Conservation (phyloP, 2,797 vertebrate genomes). For the Leuciscus waleckii region DNA sequence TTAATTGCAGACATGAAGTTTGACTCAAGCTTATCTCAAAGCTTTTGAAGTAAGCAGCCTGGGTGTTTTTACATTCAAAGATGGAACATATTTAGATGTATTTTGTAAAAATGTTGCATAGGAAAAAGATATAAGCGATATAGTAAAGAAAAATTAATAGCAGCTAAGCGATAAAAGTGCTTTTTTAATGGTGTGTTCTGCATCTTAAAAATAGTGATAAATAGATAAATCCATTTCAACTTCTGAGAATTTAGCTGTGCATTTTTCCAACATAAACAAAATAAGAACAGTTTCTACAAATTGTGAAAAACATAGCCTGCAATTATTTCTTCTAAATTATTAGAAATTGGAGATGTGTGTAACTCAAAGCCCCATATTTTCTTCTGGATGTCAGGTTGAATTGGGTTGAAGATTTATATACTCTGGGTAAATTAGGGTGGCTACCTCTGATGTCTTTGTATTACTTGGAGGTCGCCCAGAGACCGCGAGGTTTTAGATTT, state of each 20-base stretch:
- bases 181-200: not conserved
- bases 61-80: not conserved
- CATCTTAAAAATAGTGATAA: not conserved
- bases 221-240: not conserved
- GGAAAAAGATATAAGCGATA: not conserved
- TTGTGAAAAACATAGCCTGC: constrained; percentile 8
- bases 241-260: not conserved
- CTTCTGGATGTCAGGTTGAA: constrained; percentile 22
- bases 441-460: constrained; percentile 36
- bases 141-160: not conserved
- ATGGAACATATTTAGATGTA: not conserved
- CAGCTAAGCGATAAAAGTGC: not conserved
- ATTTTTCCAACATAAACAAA: not conserved
- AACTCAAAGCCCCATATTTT: constrained; percentile 32
- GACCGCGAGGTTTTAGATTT: constrained; percentile 47
- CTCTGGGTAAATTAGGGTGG: constrained; percentile 25
- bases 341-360: constrained; percentile 33
- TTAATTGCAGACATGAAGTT: constrained; percentile 19
- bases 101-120: not conserved
- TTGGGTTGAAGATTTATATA: constrained; percentile 25
- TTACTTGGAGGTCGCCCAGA: constrained; percentile 26
- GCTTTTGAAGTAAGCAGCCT: not conserved
- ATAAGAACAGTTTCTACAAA: not conserved
- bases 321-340: constrained; percentile 30
- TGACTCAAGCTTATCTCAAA: constrained; percentile 10